These are phyloP conservation scores for Sebastes dallii DNA, from an alignment of 2,797 vertebrate species.

Conservation along the genomic window DNA sequence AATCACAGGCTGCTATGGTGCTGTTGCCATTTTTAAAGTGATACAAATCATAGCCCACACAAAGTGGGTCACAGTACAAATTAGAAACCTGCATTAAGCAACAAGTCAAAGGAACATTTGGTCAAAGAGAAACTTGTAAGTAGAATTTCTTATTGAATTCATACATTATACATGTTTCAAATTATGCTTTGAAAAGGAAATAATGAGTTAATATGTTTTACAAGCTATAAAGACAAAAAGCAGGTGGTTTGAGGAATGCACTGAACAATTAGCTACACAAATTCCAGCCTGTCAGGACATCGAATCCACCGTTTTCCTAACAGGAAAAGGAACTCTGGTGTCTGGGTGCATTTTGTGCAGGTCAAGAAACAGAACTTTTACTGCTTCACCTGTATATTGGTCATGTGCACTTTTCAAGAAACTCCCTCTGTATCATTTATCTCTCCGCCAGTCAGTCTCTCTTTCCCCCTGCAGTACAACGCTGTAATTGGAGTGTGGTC, in stretches of 20 bases:
- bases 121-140: not conserved
- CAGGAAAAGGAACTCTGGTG: not conserved
- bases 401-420: not conserved
- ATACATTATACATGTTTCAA: not conserved
- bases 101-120: not conserved
- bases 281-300: not conserved
- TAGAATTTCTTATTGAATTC: not conserved
- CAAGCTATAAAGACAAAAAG: not conserved
- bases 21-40: slow-evolving; percentile 29
- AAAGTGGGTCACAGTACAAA: slow-evolving; percentile 25
- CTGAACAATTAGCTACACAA: not conserved
- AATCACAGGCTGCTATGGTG: slow-evolving; percentile 39
- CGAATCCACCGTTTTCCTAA: not conserved
- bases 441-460: not conserved
- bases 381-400: not conserved
- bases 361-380: not conserved
- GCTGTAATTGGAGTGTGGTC: not conserved
- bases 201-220: not conserved
- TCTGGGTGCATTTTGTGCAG: not conserved
- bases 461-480: not conserved
- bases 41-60: slow-evolving; percentile 37
- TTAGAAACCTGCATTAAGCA: slow-evolving; percentile 8
- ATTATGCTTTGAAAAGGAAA: not conserved
- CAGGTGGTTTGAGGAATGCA: not conserved
- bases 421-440: not conserved